phyloP scores from a whole-genome alignment of 2,888 invertebrate genomes.

The Phalera bucephala region DNA sequence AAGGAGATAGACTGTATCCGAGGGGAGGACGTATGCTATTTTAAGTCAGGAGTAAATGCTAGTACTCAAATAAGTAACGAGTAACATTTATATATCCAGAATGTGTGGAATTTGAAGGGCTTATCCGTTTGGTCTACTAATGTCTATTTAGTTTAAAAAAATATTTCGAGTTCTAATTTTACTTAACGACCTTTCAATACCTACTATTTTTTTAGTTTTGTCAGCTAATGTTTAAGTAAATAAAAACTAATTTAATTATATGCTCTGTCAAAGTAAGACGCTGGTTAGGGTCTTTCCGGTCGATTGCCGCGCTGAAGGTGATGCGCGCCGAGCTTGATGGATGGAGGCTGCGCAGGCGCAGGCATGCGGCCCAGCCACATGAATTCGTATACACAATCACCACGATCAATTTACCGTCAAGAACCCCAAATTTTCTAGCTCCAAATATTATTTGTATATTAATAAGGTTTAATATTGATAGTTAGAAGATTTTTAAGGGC shows the following conservation, averaged over 20 bases:
- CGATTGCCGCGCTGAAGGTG: slow-evolving; percentile 73
- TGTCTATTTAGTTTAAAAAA: too few species aligned
- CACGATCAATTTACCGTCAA: slow-evolving; percentile 38
- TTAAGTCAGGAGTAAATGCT: too few species aligned
- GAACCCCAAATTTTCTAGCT: slow-evolving; percentile 10
- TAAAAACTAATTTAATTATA: slow-evolving; percentile 21
- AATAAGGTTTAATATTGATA: slow-evolving; percentile 38
- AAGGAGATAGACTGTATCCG: too few species aligned
- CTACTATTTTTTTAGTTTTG: too few species aligned
- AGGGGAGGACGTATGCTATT: too few species aligned
- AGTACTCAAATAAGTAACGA: too few species aligned
- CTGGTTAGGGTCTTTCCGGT: slow-evolving; percentile 67
- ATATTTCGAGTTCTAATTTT: too few species aligned
- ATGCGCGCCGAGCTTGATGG: slow-evolving; percentile 78
- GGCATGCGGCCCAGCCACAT: slow-evolving; percentile 66
- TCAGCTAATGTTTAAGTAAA: slow-evolving; percentile 3
- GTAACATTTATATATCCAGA: too few species aligned
- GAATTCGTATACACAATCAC: slow-evolving; percentile 58
- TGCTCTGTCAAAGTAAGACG: slow-evolving; percentile 42
- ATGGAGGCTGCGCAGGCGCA: slow-evolving; percentile 69
- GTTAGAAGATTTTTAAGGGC: slow-evolving; percentile 7
- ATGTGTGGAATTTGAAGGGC: too few species aligned
- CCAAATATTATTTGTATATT: slow-evolving; percentile 22
- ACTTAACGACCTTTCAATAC: too few species aligned
- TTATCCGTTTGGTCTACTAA: too few species aligned